These are phyloP conservation scores for Anguilla marmorata DNA, from an alignment of 2,797 vertebrate genomes.

Conservation along the genomic window DNA sequence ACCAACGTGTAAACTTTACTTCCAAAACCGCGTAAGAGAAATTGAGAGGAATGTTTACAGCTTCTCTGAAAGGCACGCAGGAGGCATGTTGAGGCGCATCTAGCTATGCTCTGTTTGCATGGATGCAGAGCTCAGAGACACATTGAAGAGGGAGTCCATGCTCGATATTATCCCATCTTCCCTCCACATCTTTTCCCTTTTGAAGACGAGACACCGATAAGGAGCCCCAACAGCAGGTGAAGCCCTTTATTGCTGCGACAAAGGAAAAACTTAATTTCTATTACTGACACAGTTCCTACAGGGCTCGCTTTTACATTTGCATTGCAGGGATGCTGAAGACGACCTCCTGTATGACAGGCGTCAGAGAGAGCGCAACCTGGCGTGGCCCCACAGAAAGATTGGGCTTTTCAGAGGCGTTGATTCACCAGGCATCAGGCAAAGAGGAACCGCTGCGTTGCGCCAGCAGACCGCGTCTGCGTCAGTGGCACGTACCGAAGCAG, in stretches of 20 bases:
- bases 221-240: neutral
- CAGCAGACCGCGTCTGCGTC: neutral
- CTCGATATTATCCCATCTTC: neutral
- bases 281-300: neutral
- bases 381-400: slow-evolving; percentile 37
- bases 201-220: neutral
- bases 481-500: neutral
- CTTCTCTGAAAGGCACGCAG: neutral
- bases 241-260: neutral
- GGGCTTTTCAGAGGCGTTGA: slow-evolving; percentile 45
- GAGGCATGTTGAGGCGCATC: neutral
- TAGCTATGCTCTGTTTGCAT: neutral
- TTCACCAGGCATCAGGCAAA: slow-evolving; percentile 40
- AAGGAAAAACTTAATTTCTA: neutral
- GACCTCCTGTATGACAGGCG: neutral
- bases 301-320: neutral
- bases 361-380: neutral
- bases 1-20: neutral
- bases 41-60: neutral
- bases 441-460: slow-evolving; percentile 27
- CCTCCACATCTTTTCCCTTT: neutral
- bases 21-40: neutral
- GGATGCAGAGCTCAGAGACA: neutral
- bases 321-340: neutral
- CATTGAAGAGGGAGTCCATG: neutral